Evolutionary conservation across 2,888 invertebrate genomes (phyloP).

Genomic region (Lasioglossum leucozonium): DNA sequence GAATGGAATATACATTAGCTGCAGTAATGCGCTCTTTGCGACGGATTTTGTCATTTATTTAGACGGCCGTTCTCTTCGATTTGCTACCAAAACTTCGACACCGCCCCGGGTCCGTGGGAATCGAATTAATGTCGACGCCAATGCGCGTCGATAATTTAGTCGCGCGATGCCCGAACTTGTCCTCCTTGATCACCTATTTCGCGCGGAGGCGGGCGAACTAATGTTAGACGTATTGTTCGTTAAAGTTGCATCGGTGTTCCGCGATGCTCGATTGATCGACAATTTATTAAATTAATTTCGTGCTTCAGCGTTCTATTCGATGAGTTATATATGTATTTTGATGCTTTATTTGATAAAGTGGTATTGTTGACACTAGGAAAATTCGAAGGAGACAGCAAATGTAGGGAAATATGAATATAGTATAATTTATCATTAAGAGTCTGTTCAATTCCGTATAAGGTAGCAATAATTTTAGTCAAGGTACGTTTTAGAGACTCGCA

Average conservation of each 20-base stretch:
- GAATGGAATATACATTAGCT: slow-evolving; percentile 43
- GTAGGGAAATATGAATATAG: not conserved
- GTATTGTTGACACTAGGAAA: not conserved
- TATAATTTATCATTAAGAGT: not conserved
- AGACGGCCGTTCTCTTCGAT: not conserved
- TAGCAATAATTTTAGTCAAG: too few relatives aligned
- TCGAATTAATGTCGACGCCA: slow-evolving; percentile 5
- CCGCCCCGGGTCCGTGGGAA: not conserved
- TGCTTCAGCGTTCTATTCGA: not conserved
- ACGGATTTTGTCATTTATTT: slow-evolving; percentile 21
- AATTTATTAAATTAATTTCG: not conserved
- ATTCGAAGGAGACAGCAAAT: not conserved
- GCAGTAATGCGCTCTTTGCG: slow-evolving; percentile 17
- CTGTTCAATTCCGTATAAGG: too few relatives aligned
- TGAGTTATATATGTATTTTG: too few relatives aligned
- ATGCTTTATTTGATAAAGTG: not conserved
- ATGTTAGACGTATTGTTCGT: not conserved
- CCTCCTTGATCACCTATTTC: not conserved
- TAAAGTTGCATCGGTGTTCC: not conserved
- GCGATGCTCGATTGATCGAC: not conserved
- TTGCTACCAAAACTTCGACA: not conserved
- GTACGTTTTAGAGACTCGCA: too few relatives aligned
- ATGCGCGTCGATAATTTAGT: slow-evolving; percentile 3
- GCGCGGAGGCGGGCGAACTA: not conserved
- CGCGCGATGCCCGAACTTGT: not conserved